These are phyloP conservation scores for Nothura maculosa DNA, from an alignment of 2,797 vertebrate genomes.

Conservation along the genomic window DNA sequence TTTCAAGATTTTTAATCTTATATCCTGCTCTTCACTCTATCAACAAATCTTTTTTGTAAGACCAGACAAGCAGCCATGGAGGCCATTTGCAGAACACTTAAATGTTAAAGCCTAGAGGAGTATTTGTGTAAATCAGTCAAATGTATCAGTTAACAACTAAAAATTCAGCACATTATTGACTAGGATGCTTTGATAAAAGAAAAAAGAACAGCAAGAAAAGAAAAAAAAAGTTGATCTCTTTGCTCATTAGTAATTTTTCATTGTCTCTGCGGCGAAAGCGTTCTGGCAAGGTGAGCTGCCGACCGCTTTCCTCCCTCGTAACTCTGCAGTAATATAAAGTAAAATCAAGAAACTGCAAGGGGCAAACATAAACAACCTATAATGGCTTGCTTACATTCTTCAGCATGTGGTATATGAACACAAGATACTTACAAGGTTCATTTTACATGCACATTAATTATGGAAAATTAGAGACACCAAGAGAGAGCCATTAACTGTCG, in stretches of 20 bases:
- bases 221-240: neutral
- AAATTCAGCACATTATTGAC: neutral
- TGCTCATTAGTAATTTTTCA: neutral
- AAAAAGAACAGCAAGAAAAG: neutral
- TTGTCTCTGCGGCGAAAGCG: neutral
- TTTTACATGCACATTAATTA: slow-evolving; percentile 77
- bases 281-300: neutral
- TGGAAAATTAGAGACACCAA: slow-evolving; percentile 70
- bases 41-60: neutral
- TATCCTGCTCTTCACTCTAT: neutral
- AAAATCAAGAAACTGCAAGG: neutral
- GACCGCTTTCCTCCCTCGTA: neutral
- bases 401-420: slow-evolving; percentile 34
- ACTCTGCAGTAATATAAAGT: neutral
- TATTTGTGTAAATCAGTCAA: neutral
- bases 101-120: neutral
- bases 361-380: slow-evolving; percentile 6
- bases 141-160: neutral
- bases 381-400: slow-evolving; percentile 54
- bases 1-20: neutral
- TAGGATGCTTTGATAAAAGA: neutral
- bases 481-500: slow-evolving; percentile 65
- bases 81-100: neutral
- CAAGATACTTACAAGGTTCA: slow-evolving; percentile 63
- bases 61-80: neutral